These are phyloP conservation scores for Drosophila athabasca DNA, from an alignment of 1,140 invertebrate species.

Conservation along the genomic window DNA sequence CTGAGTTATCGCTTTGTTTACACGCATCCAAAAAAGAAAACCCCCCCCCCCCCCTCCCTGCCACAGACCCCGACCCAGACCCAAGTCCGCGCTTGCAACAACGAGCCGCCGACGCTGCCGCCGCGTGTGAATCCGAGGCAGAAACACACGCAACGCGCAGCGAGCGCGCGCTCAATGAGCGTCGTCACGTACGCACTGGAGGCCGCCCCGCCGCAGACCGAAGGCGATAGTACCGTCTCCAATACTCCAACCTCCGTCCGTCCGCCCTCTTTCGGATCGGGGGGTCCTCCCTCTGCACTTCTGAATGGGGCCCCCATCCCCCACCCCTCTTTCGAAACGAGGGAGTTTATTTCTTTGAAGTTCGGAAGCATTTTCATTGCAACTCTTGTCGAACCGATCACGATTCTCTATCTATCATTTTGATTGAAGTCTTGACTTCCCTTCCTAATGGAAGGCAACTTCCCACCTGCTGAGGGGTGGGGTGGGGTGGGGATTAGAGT, in stretches of 20 bases:
- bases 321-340: neutral
- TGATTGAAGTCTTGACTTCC: constrained; percentile 21
- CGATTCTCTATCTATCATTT: constrained; percentile 26
- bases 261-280: neutral
- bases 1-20: constrained; percentile 62
- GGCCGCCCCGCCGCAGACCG: neutral
- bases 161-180: constrained; percentile 33
- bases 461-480: constrained; percentile 9
- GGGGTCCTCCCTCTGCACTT: too few species aligned
- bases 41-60: neutral
- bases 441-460: neutral
- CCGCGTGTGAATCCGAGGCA: constrained; percentile 31
- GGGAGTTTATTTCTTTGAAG: constrained; percentile 25
- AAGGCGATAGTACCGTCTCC: neutral
- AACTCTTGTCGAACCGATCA: constrained; percentile 32
- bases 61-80: neutral
- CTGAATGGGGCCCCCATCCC: neutral
- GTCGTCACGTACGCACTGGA: constrained; percentile 59
- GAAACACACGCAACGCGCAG: constrained; percentile 1
- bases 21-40: constrained; percentile 34
- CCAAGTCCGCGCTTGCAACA: constrained; percentile 5
- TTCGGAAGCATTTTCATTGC: constrained; percentile 35
- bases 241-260: neutral
- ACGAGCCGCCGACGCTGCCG: neutral
- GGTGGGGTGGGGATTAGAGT: constrained; percentile 7